These are phyloP conservation scores for Polypedilum pembai DNA, from an alignment of 1,140 invertebrate genomes.

Conservation along the genomic window DNA sequence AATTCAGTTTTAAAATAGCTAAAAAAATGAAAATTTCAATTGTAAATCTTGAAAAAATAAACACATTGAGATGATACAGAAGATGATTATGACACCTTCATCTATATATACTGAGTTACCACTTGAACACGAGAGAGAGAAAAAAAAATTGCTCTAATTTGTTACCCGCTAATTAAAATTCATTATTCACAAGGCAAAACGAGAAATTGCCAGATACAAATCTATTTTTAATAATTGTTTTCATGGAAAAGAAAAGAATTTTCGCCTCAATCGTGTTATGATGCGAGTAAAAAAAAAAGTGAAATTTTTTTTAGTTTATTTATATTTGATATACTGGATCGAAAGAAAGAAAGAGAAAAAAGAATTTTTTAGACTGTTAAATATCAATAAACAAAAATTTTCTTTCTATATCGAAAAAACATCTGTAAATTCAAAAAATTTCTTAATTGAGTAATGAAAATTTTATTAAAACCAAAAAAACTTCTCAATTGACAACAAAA, in stretches of 20 bases:
- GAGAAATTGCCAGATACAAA: conserved; percentile 25
- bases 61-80: no score
- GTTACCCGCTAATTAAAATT: conserved; percentile 19
- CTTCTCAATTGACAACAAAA: no score
- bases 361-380: not conserved
- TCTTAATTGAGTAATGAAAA: no score
- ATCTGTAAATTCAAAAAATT: no score
- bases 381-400: not conserved
- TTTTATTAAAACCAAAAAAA: no score
- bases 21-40: no score
- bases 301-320: conserved; percentile 22
- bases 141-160: conserved; percentile 1
- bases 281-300: conserved; percentile 7
- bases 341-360: not conserved
- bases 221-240: conserved; percentile 27
- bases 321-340: conserved; percentile 21
- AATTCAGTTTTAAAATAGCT: no score
- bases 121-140: no score
- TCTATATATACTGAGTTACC: no score
- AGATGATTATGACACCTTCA: no score
- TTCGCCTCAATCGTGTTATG: not conserved
- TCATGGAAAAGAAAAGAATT: conserved; percentile 19
- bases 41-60: no score
- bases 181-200: conserved; percentile 9
- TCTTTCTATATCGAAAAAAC: no score